Conservation (phyloP, 2,888 invertebrate species). For the Adela reaumurella region DNA sequence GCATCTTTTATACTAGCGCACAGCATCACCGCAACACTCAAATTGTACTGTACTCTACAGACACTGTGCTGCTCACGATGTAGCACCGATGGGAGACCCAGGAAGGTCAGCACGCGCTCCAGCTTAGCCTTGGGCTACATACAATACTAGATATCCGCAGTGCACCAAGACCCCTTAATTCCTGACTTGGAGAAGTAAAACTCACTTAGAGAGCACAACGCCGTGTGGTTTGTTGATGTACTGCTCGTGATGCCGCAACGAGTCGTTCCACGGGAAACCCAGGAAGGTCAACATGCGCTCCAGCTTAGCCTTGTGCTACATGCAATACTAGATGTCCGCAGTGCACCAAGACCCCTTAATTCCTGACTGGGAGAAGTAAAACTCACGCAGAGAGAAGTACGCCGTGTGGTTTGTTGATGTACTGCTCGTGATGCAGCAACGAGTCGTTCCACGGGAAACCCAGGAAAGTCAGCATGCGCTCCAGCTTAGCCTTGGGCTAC, state of each 20-base stretch:
- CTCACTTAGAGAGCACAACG: conserved; percentile 94
- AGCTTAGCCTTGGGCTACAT: conserved; percentile 89
- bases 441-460: conserved; percentile 93
- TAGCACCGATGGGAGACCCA: conserved; percentile 89
- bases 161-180: too few relatives aligned
- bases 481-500: conserved; percentile 89
- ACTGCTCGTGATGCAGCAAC: conserved; percentile 95
- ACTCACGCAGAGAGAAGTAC: conserved; percentile 96
- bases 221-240: conserved; percentile 94
- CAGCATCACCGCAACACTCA: too few relatives aligned
- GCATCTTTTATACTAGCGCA: too few relatives aligned
- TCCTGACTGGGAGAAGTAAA: too few relatives aligned
- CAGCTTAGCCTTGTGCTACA: conserved; percentile 88
- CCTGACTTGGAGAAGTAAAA: too few relatives aligned
- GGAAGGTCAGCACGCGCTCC: conserved; percentile 81
- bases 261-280: conserved; percentile 94
- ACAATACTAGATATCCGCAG: conserved; percentile 95
- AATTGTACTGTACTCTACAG: too few relatives aligned
- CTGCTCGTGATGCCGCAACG: conserved; percentile 95
- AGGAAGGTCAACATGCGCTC: too few relatives aligned
- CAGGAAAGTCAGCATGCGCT: conserved; percentile 81
- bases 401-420: conserved; percentile 93
- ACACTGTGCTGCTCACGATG: conserved; percentile 97
- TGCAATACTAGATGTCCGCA: conserved; percentile 97
- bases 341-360: too few relatives aligned